Evolutionary conservation across 2,888 invertebrate species (phyloP).

Genomic region (Leucozona laternaria): DNA sequence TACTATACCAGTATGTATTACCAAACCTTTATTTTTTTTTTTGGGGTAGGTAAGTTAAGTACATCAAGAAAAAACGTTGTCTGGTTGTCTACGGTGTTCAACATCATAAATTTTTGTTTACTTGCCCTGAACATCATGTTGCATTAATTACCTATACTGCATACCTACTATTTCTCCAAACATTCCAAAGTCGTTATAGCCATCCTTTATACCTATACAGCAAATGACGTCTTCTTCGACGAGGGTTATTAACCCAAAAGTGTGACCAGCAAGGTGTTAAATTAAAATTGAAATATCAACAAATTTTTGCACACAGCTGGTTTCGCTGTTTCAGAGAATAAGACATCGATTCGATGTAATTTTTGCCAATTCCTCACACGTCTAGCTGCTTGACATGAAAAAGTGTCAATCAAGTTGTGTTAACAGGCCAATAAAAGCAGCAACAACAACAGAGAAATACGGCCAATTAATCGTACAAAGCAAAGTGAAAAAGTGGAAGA

Average conservation of each 20-base stretch:
- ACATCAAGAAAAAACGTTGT: neutral
- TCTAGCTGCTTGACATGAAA: slow-evolving; percentile 39
- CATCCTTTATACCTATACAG: neutral
- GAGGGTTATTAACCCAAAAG: slow-evolving; percentile 67
- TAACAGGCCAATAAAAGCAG: slow-evolving; percentile 60
- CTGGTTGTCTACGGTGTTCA: slow-evolving; percentile 35
- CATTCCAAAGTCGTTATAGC: slow-evolving; percentile 31
- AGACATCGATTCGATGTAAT: slow-evolving; percentile 33
- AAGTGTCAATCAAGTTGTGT: slow-evolving; percentile 56
- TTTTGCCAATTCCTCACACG: slow-evolving; percentile 58
- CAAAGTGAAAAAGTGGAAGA: slow-evolving; percentile 14
- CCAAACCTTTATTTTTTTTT: slow-evolving; percentile 38
- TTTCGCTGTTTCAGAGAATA: neutral
- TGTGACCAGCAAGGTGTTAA: slow-evolving; percentile 48
- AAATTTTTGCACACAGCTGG: slow-evolving; percentile 28
- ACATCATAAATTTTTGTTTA: slow-evolving; percentile 47
- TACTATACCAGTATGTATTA: slow-evolving; percentile 47
- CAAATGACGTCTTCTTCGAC: slow-evolving; percentile 31
- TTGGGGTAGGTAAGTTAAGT: slow-evolving; percentile 21
- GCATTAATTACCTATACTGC: too few species aligned
- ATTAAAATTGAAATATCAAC: slow-evolving; percentile 47
- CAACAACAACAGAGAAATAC: neutral
- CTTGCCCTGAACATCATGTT: slow-evolving; percentile 44
- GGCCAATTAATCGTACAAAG: neutral
- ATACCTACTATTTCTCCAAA: slow-evolving; percentile 24